Conservation (phyloP, 2,888 invertebrate species). For the Temnothorax unifasciatus region DNA sequence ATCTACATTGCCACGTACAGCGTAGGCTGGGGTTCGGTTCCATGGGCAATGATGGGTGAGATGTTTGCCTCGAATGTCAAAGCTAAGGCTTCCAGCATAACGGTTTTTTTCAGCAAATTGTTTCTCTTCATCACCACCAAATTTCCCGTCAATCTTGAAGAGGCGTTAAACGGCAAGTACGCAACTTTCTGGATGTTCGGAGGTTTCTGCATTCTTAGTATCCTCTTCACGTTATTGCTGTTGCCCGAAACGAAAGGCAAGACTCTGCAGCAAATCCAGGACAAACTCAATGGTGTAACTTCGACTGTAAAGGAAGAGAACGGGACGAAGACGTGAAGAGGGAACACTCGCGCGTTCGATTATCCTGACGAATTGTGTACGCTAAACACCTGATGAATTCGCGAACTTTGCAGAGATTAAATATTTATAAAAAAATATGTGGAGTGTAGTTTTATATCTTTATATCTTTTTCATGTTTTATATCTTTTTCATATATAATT, state of each 20-base stretch:
- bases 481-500: neutral
- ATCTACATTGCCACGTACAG: constrained; percentile 93
- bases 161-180: constrained; percentile 88
- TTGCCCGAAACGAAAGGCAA: constrained; percentile 97
- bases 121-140: constrained; percentile 92
- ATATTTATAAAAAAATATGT: neutral
- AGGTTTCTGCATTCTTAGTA: constrained; percentile 89
- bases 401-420: neutral
- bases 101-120: constrained; percentile 92
- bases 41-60: constrained; percentile 94
- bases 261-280: constrained; percentile 94
- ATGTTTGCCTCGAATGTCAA: constrained; percentile 93
- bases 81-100: constrained; percentile 91
- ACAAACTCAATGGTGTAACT: constrained; percentile 88
- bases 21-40: constrained; percentile 91
- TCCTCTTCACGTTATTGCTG: constrained; percentile 90
- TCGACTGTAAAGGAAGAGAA: constrained; percentile 63
- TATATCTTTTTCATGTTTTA: no score
- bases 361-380: neutral
- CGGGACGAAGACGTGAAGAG: constrained; percentile 61
- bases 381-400: neutral
- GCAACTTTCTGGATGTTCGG: constrained; percentile 92
- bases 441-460: neutral
- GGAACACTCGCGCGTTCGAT: neutral
- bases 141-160: constrained; percentile 89